Evolutionary conservation across 2,888 invertebrate species (phyloP), one percentile per base, ranked within the genome.

Genomic region (Timandra comae): DNA sequence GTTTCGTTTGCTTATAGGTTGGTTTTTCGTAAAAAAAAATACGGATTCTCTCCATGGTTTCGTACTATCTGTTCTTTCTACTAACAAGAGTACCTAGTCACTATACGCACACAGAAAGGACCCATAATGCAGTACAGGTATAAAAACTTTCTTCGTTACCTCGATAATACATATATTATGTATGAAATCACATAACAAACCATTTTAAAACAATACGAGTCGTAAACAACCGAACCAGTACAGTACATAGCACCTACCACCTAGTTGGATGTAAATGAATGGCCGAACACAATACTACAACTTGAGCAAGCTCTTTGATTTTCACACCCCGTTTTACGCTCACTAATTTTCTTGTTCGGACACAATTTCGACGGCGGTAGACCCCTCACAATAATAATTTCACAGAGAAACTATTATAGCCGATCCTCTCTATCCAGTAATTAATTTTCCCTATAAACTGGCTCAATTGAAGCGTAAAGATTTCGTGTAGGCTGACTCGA

Each of bases 271-370:
- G 79, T 79, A 80, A 80, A 80, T 79, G 74, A n/a, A 73, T 71
- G 75, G 72, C 55, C 60, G 60, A 55, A 64, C 68, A 81, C 81
- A 82, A 80, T 81, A 56, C 69, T 67, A 75, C 70, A 74, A 80
- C 69, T 79, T 71, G 66, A 56, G 57, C 58, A 61, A 60, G 65
- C 79, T 79, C 81, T 81, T 81, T 82, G 81, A 78, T 81, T 82
- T 81, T 81, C 80, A 74, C 84, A 82, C 82, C 82, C 85, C 66
- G 80, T 75, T 82, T 84, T 78, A 82, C 82, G 84, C 84, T 80
- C 75, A 80, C 76, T 84, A 85, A 85, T 85, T 85, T 85, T 84
- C 84, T 85, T 84, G 81, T 80, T 81, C 82, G 82, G 82, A 80
- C 82, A 84, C 81, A 82, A 81, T 82, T 80, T 76, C 64, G 71